phyloP scores from a whole-genome alignment of 2,888 invertebrate genomes.

The Pseudococcus longispinus region DNA sequence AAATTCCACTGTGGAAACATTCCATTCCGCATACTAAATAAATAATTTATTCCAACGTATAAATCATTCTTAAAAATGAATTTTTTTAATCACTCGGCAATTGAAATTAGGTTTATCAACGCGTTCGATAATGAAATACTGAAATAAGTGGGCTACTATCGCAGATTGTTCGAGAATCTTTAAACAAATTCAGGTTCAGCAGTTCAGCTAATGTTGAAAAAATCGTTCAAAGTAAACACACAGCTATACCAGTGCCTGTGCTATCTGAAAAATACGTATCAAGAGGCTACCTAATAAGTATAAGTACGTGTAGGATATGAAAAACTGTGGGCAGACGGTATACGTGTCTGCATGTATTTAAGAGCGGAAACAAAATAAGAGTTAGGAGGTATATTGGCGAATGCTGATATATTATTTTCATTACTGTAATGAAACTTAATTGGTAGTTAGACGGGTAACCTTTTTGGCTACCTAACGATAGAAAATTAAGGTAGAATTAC shows the following conservation, averaged over 20 bases:
- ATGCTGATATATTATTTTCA: neutral
- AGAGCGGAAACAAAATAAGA: conserved; percentile 13
- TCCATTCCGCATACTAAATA: no score
- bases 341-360: neutral
- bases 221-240: neutral
- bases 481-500: conserved; percentile 7
- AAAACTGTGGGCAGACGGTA: neutral
- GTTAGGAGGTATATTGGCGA: conserved; percentile 24
- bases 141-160: neutral
- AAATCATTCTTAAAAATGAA: no score
- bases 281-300: no score
- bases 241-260: neutral
- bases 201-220: neutral
- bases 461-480: conserved; percentile 19
- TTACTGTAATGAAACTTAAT: conserved; percentile 17
- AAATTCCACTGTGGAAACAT: no score
- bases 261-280: neutral
- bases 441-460: neutral
- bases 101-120: neutral
- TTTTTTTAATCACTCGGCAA: neutral
- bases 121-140: neutral
- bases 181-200: neutral
- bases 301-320: neutral
- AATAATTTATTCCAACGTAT: no score
- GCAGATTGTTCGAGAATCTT: neutral